Evolutionary conservation across 2,797 vertebrate species (phyloP), one percentile per base, ranked within the genome.

Genomic region (Enteromius viviparus): DNA sequence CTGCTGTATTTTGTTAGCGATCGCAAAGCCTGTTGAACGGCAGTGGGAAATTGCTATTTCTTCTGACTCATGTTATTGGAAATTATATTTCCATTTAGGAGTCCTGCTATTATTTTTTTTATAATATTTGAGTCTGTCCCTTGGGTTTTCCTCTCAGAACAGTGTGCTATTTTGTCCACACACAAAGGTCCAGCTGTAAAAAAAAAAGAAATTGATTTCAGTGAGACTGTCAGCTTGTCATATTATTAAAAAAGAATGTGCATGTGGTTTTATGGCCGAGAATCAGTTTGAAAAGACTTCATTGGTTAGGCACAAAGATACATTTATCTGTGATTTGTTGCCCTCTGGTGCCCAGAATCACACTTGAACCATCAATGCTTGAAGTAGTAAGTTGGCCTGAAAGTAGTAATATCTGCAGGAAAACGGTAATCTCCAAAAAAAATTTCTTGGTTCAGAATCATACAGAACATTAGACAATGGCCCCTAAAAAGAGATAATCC

Each of bases 1-100:
- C 40, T 72, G 47, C 53, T 66, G 45, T 82, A 76, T 82, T 82
- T 82, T 76, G 19, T 68, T 45, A 68, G 62, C 10, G 6, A 69
- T 69, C 58, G 26, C 49, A 76, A 47, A 58, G 64, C 32, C 47
- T 37, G 64, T 51, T 51, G 19, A 66, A 79, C 0, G 1, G 8
- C 64, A 55, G 47, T 55, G 49, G 81, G 72, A 82, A 68, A 68
- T 68, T 68, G 78, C 10, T 15, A n/a, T 74, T 49, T 68, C 12
- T 42, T 58, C 6, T 51, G 62, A 21, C 6, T 42, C 19, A 45
- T 76, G 34, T 76, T 19, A 76, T 21, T 76, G 47, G 11, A 76
- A 55, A 82, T 76, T 82, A 75, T 23, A 76, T 45, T 74, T 65
- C 17, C 49, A 55, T 76, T 40, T 76, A 75, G 12, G n/a, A 51